phyloP scores from a whole-genome alignment of 2,113 vertebrate genomes.

The Saccopteryx leptura region DNA sequence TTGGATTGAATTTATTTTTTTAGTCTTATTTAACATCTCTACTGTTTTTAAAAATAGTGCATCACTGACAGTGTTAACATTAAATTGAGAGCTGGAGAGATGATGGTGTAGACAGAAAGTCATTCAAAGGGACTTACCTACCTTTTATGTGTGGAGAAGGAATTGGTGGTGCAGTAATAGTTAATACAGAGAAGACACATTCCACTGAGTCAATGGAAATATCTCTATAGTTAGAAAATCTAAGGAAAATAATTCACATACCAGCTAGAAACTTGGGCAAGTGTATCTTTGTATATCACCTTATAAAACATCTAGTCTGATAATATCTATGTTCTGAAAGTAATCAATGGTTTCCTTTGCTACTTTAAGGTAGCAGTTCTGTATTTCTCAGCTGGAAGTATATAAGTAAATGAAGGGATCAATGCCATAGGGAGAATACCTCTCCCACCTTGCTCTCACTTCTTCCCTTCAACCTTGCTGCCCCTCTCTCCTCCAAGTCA shows the following conservation, averaged over 20 bases:
- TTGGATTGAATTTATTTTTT: conserved; percentile 22
- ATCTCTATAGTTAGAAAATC: conserved; percentile 24
- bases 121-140: not conserved
- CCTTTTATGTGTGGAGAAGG: not conserved
- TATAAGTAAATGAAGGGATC: not conserved
- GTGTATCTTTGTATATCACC: not conserved
- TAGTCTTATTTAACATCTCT: conserved; percentile 55
- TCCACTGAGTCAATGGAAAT: not conserved
- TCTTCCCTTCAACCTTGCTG: not conserved
- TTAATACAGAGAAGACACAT: not conserved
- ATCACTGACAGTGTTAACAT: conserved; percentile 4
- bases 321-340: not conserved
- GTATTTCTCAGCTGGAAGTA: not conserved
- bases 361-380: not conserved
- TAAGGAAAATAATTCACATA: conserved; percentile 2
- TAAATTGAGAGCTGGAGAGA: not conserved
- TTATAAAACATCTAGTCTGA: not conserved
- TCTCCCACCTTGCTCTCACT: not conserved
- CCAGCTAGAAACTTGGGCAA: not conserved
- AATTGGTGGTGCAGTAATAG: not conserved
- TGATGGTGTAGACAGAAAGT: not conserved
- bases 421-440: not conserved
- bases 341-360: not conserved
- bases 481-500: not conserved
- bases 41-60: not conserved